These are phyloP conservation scores for Drosophila ficusphila DNA, from an alignment of 1,140 invertebrate species.

Conservation along the genomic window DNA sequence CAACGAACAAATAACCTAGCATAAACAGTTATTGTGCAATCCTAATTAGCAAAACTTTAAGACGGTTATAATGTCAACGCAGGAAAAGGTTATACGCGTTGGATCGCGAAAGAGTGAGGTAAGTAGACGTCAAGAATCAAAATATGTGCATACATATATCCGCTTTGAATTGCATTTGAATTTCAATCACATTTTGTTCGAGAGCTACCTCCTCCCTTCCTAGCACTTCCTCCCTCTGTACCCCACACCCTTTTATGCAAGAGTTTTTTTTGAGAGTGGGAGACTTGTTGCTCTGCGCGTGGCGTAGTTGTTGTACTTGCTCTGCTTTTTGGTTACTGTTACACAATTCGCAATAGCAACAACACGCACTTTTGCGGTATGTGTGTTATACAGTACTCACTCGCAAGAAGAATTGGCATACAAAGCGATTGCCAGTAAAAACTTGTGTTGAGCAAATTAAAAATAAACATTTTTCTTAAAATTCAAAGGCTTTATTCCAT, in stretches of 20 bases:
- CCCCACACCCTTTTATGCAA: slow-evolving; percentile 39
- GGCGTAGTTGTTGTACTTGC: slow-evolving; percentile 29
- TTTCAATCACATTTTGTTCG: slow-evolving; percentile 61
- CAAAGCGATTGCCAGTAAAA: neutral
- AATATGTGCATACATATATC: slow-evolving; percentile 54
- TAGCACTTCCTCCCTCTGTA: neutral
- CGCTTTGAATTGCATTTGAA: slow-evolving; percentile 64
- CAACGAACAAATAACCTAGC: slow-evolving; percentile 28
- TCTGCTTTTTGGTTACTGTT: slow-evolving; percentile 54
- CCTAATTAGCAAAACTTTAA: slow-evolving; percentile 34
- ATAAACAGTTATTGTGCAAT: slow-evolving; percentile 66
- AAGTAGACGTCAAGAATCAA: slow-evolving; percentile 38
- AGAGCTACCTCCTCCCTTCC: slow-evolving; percentile 1
- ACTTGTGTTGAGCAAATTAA: neutral
- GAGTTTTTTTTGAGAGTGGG: slow-evolving; percentile 5
- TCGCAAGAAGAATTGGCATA: neutral
- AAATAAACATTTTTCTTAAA: neutral
- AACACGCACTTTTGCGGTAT: slow-evolving; percentile 50
- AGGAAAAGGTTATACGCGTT: slow-evolving; percentile 85
- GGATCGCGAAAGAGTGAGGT: slow-evolving; percentile 89
- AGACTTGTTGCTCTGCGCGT: slow-evolving; percentile 55
- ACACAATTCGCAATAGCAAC: slow-evolving; percentile 61
- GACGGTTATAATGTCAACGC: slow-evolving; percentile 46
- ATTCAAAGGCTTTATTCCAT: too few relatives aligned
- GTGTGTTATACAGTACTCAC: neutral